Conservation (phyloP, 2,888 invertebrate species). For the Deroplatys truncata region DNA sequence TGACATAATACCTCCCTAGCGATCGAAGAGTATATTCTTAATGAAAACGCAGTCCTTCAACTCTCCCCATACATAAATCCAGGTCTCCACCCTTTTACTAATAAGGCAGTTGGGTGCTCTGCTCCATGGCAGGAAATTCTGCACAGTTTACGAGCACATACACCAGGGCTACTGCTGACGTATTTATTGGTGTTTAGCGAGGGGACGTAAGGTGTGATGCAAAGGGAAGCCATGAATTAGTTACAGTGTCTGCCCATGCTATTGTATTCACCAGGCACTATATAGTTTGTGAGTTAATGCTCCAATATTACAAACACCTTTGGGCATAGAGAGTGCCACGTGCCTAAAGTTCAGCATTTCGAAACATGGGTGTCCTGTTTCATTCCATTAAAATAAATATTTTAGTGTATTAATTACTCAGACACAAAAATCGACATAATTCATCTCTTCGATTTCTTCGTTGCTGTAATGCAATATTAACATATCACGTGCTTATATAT, state of each 20-base stretch:
- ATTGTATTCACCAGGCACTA: not conserved
- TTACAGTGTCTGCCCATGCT: conserved; percentile 7
- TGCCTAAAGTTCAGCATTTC: not conserved
- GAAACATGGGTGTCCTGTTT: no score
- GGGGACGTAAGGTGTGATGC: not conserved
- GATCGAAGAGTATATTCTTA: not conserved
- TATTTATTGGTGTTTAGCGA: not conserved
- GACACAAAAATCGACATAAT: no score
- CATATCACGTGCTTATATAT: no score
- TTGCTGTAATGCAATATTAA: no score
- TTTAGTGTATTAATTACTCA: no score
- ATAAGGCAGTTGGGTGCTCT: not conserved
- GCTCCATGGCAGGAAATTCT: not conserved
- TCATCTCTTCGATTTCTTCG: no score
- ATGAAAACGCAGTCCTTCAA: not conserved
- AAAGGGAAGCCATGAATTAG: not conserved
- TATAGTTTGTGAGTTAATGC: not conserved
- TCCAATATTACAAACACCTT: not conserved
- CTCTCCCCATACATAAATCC: not conserved
- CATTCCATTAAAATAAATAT: no score
- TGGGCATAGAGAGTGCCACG: not conserved
- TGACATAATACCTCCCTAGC: not conserved
- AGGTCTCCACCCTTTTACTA: not conserved
- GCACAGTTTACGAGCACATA: not conserved
- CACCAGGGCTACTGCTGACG: not conserved